Percentiles rank a stretch among this genome's conserved stretches.
Conservation (phyloP, 2,113 vertebrate species). For the Coreoperca whiteheadi region DNA sequence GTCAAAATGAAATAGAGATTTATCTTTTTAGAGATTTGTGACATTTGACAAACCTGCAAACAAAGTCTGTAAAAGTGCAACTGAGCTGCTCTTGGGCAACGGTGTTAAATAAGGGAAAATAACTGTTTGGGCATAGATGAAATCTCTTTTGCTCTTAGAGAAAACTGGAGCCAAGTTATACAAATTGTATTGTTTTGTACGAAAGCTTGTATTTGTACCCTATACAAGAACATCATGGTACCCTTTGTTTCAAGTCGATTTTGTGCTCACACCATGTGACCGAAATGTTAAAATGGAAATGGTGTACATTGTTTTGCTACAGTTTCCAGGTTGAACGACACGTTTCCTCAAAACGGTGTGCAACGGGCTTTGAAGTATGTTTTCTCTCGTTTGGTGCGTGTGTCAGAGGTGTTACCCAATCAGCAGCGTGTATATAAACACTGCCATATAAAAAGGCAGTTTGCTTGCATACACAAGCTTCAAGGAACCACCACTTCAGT, state of each 20-base stretch:
- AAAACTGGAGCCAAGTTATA: background rate
- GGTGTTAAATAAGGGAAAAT: background rate
- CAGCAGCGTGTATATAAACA: no score
- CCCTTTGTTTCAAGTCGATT: background rate
- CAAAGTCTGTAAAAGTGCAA: background rate
- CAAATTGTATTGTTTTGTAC: background rate
- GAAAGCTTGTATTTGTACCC: background rate
- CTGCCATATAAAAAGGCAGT: no score
- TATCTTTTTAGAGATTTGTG: background rate
- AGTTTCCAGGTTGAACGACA: no score
- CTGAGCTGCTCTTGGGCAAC: background rate
- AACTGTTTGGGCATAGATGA: background rate
- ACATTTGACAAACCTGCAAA: slow-evolving; percentile 1
- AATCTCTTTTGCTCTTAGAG: background rate
- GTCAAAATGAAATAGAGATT: slow-evolving; percentile 13
- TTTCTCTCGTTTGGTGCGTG: no score
- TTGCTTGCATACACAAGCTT: no score
- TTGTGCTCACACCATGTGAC: background rate
- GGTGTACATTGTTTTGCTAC: no score
- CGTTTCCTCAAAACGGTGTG: no score
- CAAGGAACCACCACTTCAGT: no score
- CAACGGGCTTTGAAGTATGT: no score
- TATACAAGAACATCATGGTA: background rate
- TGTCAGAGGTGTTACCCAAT: no score
- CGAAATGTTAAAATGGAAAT: no score